phyloP scores from a whole-genome alignment of 2,888 invertebrate species.

The Lumbricus terrestris region DNA sequence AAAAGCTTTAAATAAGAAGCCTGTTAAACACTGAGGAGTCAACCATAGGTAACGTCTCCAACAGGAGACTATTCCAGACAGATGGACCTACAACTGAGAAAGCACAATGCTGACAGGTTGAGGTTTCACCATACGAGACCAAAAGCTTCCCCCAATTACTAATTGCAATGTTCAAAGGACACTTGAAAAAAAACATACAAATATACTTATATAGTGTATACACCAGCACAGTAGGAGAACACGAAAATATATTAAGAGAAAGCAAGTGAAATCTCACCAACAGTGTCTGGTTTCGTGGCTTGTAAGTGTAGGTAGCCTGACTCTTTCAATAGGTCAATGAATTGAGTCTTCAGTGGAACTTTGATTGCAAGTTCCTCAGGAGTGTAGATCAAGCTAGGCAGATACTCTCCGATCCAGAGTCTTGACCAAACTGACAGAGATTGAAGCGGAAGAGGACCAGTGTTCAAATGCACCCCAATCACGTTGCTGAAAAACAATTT shows the following conservation, averaged over 20 bases:
- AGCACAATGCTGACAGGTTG: no score
- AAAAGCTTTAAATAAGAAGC: no score
- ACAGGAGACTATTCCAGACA: no score
- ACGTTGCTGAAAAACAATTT: slow-evolving; percentile 6
- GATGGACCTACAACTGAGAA: no score
- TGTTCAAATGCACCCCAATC: slow-evolving; percentile 21
- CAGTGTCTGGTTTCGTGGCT: slow-evolving; percentile 83
- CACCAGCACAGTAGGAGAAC: neutral
- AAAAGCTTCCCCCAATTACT: no score
- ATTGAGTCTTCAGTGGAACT: slow-evolving; percentile 45
- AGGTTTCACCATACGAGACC: no score
- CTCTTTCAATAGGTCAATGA: slow-evolving; percentile 55
- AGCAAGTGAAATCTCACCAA: slow-evolving; percentile 65
- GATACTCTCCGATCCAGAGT: neutral
- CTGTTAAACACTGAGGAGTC: no score
- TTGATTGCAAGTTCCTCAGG: neutral
- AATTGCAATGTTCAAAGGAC: neutral
- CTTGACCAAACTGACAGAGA: neutral
- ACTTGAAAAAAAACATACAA: no score
- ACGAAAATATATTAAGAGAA: neutral
- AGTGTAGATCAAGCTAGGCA: slow-evolving; percentile 14
- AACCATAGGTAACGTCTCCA: no score
- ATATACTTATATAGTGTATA: neutral
- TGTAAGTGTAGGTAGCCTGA: slow-evolving; percentile 72
- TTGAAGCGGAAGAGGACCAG: neutral